These are phyloP conservation scores for Trachurus trachurus DNA, from an alignment of 2,797 vertebrate genomes.

Conservation along the genomic window DNA sequence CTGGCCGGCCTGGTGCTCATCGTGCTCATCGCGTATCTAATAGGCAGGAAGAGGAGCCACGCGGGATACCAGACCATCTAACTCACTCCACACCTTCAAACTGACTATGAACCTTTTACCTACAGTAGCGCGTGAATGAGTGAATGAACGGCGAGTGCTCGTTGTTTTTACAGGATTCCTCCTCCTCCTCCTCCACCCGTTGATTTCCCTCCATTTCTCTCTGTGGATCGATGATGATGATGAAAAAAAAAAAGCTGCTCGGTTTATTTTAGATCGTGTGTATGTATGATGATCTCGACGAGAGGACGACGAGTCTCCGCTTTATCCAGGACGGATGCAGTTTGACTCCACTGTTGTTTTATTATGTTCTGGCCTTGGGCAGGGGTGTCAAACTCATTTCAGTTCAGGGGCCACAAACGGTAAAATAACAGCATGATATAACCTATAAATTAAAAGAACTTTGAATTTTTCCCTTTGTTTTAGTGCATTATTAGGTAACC, in stretches of 20 bases:
- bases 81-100: too few species aligned
- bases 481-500: too few species aligned
- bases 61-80: slow-evolving; percentile 99
- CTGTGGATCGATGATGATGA: slow-evolving; percentile 26
- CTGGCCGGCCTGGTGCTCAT: slow-evolving; percentile 96
- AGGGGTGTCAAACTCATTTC: too few species aligned
- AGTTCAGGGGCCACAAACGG: too few species aligned
- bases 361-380: slow-evolving; percentile 10
- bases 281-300: slow-evolving; percentile 28
- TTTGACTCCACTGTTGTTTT: slow-evolving; percentile 41
- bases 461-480: too few species aligned
- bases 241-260: slow-evolving; percentile 44
- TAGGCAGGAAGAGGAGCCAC: slow-evolving; percentile 96
- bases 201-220: slow-evolving; percentile 40
- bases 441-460: too few species aligned
- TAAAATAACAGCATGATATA: too few species aligned
- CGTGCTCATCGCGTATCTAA: slow-evolving; percentile 95
- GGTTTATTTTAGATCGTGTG: slow-evolving; percentile 10
- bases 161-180: slow-evolving; percentile 36
- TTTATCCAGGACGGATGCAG: slow-evolving; percentile 8
- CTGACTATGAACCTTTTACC: slow-evolving; percentile 26
- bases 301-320: slow-evolving; percentile 28
- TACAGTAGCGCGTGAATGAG: slow-evolving; percentile 14
- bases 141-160: slow-evolving; percentile 33
- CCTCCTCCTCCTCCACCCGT: slow-evolving; percentile 12